phyloP scores from a whole-genome alignment of 2,113 vertebrate genomes.

The Lamprologus tigripictilis region DNA sequence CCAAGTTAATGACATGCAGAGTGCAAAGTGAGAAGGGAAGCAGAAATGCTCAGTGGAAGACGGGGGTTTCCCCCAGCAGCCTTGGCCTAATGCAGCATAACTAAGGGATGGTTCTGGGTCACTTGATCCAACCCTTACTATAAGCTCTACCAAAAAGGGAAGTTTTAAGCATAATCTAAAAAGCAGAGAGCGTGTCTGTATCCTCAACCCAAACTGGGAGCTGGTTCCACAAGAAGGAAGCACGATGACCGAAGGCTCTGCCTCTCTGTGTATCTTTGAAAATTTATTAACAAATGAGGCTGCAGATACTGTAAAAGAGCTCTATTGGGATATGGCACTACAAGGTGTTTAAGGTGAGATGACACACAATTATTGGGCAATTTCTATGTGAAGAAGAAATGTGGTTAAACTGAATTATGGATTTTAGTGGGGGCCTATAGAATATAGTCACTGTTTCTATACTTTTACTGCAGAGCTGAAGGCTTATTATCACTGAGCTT shows the following conservation, averaged over 20 bases:
- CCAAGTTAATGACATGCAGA: neutral
- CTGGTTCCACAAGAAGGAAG: neutral
- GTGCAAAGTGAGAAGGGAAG: neutral
- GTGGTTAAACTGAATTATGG: neutral
- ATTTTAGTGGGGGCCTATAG: neutral
- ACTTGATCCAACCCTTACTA: neutral
- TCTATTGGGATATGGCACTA: accelerated
- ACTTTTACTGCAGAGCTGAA: neutral
- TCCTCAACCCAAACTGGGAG: neutral
- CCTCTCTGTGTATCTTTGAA: neutral
- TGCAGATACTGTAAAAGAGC: neutral
- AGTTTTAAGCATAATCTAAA: neutral
- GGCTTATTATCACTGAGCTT: neutral
- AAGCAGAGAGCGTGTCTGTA: neutral
- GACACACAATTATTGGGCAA: neutral
- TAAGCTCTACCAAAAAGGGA: neutral
- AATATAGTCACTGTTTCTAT: neutral
- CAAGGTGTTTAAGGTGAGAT: neutral
- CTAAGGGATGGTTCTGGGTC: neutral
- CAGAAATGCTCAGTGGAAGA: neutral
- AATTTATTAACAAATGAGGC: neutral
- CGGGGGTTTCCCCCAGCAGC: neutral
- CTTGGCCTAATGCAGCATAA: neutral
- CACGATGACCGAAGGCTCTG: neutral
- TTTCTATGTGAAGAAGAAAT: neutral